Evolutionary conservation across 2,797 vertebrate species (phyloP), one percentile per base, ranked within the genome.

Genomic region (Columba guinea): DNA sequence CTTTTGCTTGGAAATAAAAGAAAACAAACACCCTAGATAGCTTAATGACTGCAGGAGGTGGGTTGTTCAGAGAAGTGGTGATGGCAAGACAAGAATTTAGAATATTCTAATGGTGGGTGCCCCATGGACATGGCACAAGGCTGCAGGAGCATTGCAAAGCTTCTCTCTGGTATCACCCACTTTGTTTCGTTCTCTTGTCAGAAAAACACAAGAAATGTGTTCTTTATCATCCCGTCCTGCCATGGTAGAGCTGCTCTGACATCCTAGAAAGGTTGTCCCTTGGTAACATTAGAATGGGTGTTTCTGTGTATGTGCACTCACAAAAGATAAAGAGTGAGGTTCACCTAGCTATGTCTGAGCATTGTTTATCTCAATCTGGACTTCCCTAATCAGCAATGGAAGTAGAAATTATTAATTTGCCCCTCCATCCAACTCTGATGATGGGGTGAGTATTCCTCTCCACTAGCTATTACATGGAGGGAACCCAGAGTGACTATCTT

Each of bases 121-220:
- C 11, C 46, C 49, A 5, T 0, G 2, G 87, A 39, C 0, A 1
- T 73, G 58, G 63, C 41, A 21, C 0, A 2, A 16, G 63, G 21
- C 20, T 60, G 48, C 67, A 55, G 52, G 51, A 87, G 34, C 11
- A 1, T 17, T 59, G 58, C 26, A 51, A 32, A 79, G 34, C 51
- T 89, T 64, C 53, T 60, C 53, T 32, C 70, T 77, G 59, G 28
- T 60, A 64, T 90, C 62, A 55, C 32, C 35, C 21, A 28, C 44
- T 81, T 18, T 23, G n/a, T 28, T 74, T 53, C 52, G 52, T 0
- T 7, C 10, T 69, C 14, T 12, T 28, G 30, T 9, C 69, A 68
- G 67, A 48, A 39, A 35, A 58, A 22, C 30, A n/a, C 19, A 12
- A 49, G 51, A 46, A 73, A 35, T 5, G 11, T 44, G 39, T 9